A percentile compares a stretch with the other conserved stretches of the same genome.
These are phyloP conservation scores for Furcifer pardalis DNA, from an alignment of 2,797 vertebrate species.

Conservation along the genomic window DNA sequence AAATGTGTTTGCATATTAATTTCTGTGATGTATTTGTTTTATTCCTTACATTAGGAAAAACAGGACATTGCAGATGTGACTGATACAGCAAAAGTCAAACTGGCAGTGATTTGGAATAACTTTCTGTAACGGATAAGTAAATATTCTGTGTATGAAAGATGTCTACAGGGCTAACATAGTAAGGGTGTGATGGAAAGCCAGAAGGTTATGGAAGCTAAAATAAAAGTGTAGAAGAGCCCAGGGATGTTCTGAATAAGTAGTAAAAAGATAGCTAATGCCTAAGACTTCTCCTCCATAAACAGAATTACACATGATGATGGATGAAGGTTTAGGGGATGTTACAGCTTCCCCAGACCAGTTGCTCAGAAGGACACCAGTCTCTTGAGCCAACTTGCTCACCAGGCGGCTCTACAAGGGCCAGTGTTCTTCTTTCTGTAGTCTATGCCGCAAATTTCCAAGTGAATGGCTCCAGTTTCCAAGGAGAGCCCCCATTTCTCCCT, in stretches of 20 bases:
- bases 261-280: not conserved
- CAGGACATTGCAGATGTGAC: not conserved
- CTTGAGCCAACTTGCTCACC: not conserved
- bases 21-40: not conserved
- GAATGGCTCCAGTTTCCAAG: no score
- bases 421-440: not conserved
- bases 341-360: not conserved
- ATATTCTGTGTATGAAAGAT: not conserved
- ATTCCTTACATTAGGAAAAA: not conserved
- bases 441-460: not conserved
- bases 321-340: not conserved
- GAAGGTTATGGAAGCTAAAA: not conserved
- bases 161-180: not conserved
- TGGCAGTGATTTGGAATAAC: not conserved
- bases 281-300: no score
- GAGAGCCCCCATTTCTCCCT: not conserved
- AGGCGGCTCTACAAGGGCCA: not conserved
- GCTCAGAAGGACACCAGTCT: not conserved
- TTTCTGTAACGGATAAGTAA: not conserved
- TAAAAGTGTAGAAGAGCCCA: not conserved
- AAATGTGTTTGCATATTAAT: not conserved
- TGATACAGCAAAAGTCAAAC: not conserved
- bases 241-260: not conserved
- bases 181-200: not conserved
- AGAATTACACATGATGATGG: not conserved